phyloP scores from a whole-genome alignment of 1,140 invertebrate genomes.

The Geopemphigus sp. region DNA sequence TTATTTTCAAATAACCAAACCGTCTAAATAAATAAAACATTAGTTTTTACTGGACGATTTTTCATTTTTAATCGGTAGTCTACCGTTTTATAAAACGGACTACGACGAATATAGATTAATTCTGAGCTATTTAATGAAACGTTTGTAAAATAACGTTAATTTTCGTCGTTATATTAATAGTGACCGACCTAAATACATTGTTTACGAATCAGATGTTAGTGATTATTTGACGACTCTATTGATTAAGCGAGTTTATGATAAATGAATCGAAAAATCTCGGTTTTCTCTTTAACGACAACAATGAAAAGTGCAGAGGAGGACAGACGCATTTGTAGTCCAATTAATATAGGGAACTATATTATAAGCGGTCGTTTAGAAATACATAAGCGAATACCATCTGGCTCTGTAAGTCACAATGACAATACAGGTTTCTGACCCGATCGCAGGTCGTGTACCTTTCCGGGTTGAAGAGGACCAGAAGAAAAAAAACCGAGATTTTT shows the following conservation, averaged over 20 bases:
- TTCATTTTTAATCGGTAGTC: too few species aligned
- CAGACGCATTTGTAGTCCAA: neutral
- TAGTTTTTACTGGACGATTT: too few species aligned
- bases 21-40: too few species aligned
- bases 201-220: too few species aligned
- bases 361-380: neutral
- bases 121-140: too few species aligned
- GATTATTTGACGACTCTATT: neutral
- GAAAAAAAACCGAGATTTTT: conserved; percentile 4
- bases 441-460: conserved; percentile 44
- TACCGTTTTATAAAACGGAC: too few species aligned
- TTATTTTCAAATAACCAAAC: too few species aligned
- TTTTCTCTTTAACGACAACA: neutral
- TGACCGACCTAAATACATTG: too few species aligned
- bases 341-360: conserved; percentile 10
- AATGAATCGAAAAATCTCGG: conserved; percentile 2
- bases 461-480: conserved; percentile 12
- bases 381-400: conserved; percentile 19
- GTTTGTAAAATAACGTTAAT: too few species aligned
- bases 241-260: neutral
- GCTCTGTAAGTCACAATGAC: conserved; percentile 1
- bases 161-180: too few species aligned
- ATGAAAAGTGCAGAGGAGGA: conserved; percentile 13
- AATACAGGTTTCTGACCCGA: conserved; percentile 23
- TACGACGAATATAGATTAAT: too few species aligned